Evolutionary conservation across 1,140 invertebrate genomes (phyloP), one percentile per base, ranked within the genome.

Genomic region (Hyphantria cunea): DNA sequence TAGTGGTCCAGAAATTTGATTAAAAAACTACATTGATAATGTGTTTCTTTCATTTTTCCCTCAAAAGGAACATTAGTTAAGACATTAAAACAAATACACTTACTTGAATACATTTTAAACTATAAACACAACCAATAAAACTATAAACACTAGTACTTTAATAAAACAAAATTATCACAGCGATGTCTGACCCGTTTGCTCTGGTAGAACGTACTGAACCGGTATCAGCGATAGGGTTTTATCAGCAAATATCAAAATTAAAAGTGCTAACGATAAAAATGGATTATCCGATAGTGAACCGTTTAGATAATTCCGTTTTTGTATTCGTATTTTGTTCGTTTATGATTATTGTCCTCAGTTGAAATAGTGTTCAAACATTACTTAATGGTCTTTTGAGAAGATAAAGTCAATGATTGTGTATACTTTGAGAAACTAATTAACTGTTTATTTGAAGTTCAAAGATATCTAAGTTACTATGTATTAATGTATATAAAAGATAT

Each of bases 71-170:
- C 17, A 25, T 5, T 1, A 25, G 5, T 25, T 3, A 25, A 25
- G 5, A 25, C 1, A 25, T 25, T 3, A 25, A 25, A 25, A 25
- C 5, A 25, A 25, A 25, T 25, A 25, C 1, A 69, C 72, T 75
- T 64, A 75, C 72, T 72, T 9, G 69, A 75, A 41, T 53, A 64
- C 69, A 72, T 74, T 12, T 49, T 64, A 9, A 54, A 44, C 39
- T 13, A n/a, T 39, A 25, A 48, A 13, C 15, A 17, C 44, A 45
- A 45, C 12, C 44, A 13, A 3, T 39, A 39, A 3, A n/a, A 14
- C 11, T 5, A 47, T 5, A 3, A 25, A 25, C 17, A 25, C 17
- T 8, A 45, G 8, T 8, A 45, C 42, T 15, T n/a, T 2, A 45
- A 45, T 48, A 17, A 48, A 48, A 48, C 6, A 48, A 17, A 48